phyloP scores from a whole-genome alignment of 2,113 vertebrate species.

The Grus americana region DNA sequence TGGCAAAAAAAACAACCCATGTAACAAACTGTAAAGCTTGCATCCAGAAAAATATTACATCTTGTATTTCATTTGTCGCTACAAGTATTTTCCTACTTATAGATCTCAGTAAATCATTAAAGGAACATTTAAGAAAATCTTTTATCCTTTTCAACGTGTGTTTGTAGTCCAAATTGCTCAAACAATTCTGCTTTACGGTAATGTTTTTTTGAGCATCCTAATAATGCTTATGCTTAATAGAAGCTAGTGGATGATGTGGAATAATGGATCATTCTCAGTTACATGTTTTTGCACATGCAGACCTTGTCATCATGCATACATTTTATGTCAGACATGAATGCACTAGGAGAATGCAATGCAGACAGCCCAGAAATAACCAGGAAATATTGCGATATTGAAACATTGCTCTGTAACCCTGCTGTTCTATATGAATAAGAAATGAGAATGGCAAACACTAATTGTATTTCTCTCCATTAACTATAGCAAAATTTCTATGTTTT shows the following conservation, averaged over 20 bases:
- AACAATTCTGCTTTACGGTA: constrained; percentile 49
- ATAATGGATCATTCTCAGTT: constrained; percentile 70
- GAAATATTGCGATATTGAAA: constrained; percentile 77
- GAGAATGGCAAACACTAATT: constrained; percentile 76
- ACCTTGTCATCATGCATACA: constrained; percentile 75
- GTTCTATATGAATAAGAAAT: constrained; percentile 84
- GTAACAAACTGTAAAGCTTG: not conserved
- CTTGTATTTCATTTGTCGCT: not conserved
- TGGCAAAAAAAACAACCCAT: not conserved
- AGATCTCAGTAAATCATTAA: constrained; percentile 4
- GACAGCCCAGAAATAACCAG: constrained; percentile 86
- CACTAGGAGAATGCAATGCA: constrained; percentile 72
- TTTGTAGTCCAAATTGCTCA: constrained; percentile 21
- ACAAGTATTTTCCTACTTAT: constrained; percentile 15
- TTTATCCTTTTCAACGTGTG: not conserved
- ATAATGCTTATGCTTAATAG: constrained; percentile 46
- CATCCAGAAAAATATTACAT: not conserved
- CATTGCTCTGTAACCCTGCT: constrained; percentile 78
- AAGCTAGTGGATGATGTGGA: constrained; percentile 64
- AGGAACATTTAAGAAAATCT: constrained; percentile 19
- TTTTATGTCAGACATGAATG: constrained; percentile 76
- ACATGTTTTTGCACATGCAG: constrained; percentile 77
- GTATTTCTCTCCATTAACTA: constrained; percentile 68
- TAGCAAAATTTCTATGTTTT: constrained; percentile 61
- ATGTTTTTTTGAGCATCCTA: not conserved